Evolutionary conservation across 2,797 vertebrate species (phyloP).

Genomic region (Heteromormyrus szaboi): DNA sequence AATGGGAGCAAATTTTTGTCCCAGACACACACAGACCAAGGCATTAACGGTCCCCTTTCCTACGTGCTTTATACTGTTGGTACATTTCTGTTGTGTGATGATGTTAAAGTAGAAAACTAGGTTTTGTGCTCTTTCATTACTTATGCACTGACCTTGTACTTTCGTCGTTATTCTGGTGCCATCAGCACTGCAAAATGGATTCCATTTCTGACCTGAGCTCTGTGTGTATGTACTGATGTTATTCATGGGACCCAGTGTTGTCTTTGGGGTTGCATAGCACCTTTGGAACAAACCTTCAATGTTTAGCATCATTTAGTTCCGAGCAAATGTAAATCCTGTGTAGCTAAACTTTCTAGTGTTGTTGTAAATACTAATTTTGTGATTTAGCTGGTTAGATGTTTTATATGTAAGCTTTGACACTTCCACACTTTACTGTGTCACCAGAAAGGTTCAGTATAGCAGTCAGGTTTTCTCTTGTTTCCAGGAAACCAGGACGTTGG

Average conservation of each 20-base stretch:
- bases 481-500: slow-evolving; percentile 89
- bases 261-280: neutral
- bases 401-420: neutral
- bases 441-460: neutral
- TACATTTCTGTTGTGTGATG: neutral
- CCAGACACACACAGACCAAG: neutral
- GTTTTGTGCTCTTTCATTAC: neutral
- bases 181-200: neutral
- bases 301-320: neutral
- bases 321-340: neutral
- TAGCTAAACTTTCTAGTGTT: neutral
- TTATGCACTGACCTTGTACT: neutral
- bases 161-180: neutral
- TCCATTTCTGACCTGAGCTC: neutral
- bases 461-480: neutral
- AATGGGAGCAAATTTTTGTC: neutral
- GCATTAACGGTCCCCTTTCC: neutral
- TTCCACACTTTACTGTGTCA: neutral
- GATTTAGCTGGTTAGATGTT: neutral
- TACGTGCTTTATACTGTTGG: neutral
- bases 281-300: neutral
- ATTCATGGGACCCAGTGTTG: neutral
- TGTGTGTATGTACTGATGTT: neutral
- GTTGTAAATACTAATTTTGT: neutral
- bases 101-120: neutral